Base-by-base conservation (phyloP, 2,888 invertebrate species). In the Eupithecia subfuscata region DNA sequence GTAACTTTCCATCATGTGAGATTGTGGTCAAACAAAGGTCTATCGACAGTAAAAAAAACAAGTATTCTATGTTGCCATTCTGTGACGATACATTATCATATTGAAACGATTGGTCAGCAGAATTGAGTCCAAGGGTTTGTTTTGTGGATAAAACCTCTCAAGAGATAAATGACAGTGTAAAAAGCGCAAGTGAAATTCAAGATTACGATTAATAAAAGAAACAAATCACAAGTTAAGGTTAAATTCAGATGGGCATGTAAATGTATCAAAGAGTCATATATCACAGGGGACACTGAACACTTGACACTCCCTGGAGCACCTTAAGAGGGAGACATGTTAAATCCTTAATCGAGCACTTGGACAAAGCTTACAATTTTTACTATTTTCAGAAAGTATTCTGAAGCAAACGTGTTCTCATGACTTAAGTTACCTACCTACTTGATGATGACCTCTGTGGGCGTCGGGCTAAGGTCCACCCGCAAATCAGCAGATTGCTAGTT, bases 201-300 rank as follows among this genome's bases (percentile, higher is more conserved):
- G 60, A 60, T 25, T 14, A 60, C 60, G 12, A 25, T 60, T 60
- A 60, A 64, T 64, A 34, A 64, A 64, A 64, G 34, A 64, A 64
- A 64, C 64, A 60, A 74, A 74, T 37, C 48, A 30, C 65, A 70
- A 40, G 9, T 40, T 0, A 34, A 70, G 43, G 34, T 45, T 68
- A 70, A 74, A 70, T 56, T 22, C 64, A 70, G 37, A 22, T 65
- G 37, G 37, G n/a, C 64, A 64, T 72, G 65, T 65, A 37, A 75
- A 72, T 72, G 56, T 65, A 69, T 56, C 43, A 56, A 22, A 43
- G 64, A 82, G 82, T 78, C 84, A 85, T 87, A 84, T 76, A 86
- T 87, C 87, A 86, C 85, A 85, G 86, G 84, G 84, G 84, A 86
- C 83, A 84, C 72, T 81, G 78, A 84, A 85, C 86, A 86, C 84